Conservation (phyloP, 2,888 invertebrate genomes). For the Hyalella azteca region DNA sequence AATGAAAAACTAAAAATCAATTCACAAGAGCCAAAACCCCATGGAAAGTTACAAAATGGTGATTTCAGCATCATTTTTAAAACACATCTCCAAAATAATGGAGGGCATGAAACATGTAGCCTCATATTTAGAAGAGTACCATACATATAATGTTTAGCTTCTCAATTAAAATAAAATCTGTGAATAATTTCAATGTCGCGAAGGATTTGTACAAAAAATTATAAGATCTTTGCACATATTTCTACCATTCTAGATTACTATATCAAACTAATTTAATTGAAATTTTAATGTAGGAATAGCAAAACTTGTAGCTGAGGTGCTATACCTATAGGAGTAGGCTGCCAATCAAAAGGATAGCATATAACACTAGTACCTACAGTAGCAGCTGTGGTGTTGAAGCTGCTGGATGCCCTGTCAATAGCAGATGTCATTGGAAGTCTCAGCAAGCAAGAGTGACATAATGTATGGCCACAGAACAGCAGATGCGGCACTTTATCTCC, state of each 20-base stretch:
- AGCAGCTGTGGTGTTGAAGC: neutral
- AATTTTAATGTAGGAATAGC: neutral
- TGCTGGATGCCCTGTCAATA: constrained; percentile 53
- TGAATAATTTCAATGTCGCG: neutral
- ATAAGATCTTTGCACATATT: neutral
- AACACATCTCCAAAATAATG: too few relatives aligned
- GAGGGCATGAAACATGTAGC: too few relatives aligned
- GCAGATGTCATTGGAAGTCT: constrained; percentile 62
- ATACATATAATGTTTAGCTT: neutral
- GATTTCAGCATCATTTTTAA: neutral
- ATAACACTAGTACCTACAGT: constrained; percentile 60
- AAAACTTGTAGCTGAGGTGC: neutral
- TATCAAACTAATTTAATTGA: neutral
- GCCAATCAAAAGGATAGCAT: constrained; percentile 69
- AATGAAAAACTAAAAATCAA: neutral
- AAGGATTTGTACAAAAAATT: neutral
- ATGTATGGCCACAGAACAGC: constrained; percentile 67
- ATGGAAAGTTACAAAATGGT: neutral
- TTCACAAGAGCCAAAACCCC: neutral
- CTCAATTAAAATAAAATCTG: neutral
- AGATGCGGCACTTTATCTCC: constrained; percentile 68
- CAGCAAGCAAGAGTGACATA: constrained; percentile 68
- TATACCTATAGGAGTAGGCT: constrained; percentile 66
- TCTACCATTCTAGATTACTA: neutral
- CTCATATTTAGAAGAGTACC: neutral